A percentile compares a stretch with the other conserved stretches of the same genome.
Evolutionary conservation across 2,888 invertebrate species (phyloP).

Genomic region (Enoplolaimus lenunculus): DNA sequence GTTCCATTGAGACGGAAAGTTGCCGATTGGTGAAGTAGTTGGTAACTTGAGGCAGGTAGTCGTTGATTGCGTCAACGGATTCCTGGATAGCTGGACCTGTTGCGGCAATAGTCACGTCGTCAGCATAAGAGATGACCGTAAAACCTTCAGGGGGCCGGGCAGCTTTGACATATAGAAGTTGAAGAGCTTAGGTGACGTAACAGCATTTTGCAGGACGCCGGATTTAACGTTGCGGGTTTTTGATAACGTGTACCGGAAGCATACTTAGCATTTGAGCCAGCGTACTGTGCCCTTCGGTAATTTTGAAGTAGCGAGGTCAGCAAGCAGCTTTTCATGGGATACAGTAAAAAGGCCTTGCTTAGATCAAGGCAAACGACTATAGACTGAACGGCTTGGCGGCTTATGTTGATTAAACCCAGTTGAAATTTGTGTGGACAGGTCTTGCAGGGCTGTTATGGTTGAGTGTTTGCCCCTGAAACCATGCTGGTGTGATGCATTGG

Average conservation of each 20-base stretch:
- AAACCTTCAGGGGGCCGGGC: neutral
- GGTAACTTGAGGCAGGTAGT: neutral
- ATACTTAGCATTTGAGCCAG: neutral
- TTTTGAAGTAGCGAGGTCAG: neutral
- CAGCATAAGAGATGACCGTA: neutral
- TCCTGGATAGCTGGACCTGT: neutral
- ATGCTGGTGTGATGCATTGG: neutral
- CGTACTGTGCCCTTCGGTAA: neutral
- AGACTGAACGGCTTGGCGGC: neutral
- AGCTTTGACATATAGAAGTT: neutral
- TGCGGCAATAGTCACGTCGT: neutral
- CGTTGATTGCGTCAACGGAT: conserved; percentile 1
- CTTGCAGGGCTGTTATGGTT: neutral
- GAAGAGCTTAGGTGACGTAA: neutral
- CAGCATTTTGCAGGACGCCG: neutral
- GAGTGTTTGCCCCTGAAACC: neutral
- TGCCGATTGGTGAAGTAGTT: neutral
- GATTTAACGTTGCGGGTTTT: conserved; percentile 2
- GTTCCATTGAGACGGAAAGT: neutral
- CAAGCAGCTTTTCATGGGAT: neutral
- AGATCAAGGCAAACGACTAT: neutral
- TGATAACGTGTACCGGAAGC: neutral
- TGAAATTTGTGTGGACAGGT: neutral
- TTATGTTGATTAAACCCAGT: neutral
- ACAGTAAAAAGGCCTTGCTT: neutral